Conservation (phyloP, 2,797 vertebrate species). For the Melanotaenia nigrans region DNA sequence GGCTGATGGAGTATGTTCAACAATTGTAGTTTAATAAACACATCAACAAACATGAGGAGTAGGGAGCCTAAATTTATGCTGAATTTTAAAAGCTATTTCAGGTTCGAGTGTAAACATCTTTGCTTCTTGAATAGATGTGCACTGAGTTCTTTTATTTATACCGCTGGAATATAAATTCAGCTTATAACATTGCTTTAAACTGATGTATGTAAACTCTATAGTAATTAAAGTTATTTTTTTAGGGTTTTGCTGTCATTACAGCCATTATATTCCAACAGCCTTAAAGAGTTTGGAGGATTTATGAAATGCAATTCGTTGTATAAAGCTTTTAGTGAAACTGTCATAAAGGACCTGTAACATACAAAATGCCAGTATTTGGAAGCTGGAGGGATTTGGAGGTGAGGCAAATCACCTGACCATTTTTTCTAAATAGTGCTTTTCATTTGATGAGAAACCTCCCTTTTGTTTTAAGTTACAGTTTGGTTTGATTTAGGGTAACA, state of each 20-base stretch:
- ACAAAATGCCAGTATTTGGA: background rate
- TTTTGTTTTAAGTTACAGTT: too few relatives aligned
- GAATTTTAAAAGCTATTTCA: conserved; percentile 28
- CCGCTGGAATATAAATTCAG: background rate
- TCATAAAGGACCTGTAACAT: too few relatives aligned
- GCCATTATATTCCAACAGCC: background rate
- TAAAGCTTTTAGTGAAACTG: too few relatives aligned
- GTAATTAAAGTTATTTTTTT: background rate
- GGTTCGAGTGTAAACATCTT: conserved; percentile 28
- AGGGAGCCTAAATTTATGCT: conserved; percentile 8
- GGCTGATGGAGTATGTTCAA: conserved; percentile 55
- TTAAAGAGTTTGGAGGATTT: background rate
- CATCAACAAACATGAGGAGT: conserved; percentile 39
- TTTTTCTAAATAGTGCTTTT: too few relatives aligned
- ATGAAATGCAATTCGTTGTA: too few relatives aligned
- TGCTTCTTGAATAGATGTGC: conserved; percentile 5
- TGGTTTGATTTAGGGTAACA: too few relatives aligned
- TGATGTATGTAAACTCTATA: background rate
- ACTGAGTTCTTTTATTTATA: background rate
- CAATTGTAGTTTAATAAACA: conserved; percentile 37
- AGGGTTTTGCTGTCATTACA: background rate
- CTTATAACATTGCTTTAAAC: background rate
- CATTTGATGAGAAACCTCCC: too few relatives aligned
- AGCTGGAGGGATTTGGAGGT: background rate
- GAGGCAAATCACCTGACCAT: too few relatives aligned